phyloP scores from a whole-genome alignment of 2,113 vertebrate genomes.

The Rhea americana region DNA sequence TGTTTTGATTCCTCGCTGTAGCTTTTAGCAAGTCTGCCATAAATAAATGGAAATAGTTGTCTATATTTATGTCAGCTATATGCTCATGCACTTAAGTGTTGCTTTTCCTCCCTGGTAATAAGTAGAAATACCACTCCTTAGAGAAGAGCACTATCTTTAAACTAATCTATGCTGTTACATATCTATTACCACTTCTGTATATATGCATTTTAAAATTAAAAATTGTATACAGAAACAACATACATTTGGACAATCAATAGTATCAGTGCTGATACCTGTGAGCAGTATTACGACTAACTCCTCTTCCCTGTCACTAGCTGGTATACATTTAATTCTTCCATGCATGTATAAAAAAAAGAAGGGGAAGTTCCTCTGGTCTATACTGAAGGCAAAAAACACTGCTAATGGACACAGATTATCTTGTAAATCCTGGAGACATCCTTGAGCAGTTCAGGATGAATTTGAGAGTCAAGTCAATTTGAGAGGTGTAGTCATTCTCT shows the following conservation, averaged over 20 bases:
- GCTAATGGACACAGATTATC: neutral
- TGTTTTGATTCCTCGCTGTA: neutral
- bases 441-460: neutral
- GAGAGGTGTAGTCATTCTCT: neutral
- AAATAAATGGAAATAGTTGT: neutral
- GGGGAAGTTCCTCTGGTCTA: neutral
- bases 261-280: neutral
- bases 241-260: neutral
- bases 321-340: neutral
- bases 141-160: slow-evolving; percentile 14
- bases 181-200: neutral
- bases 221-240: neutral
- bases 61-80: slow-evolving; percentile 23
- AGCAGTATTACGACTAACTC: neutral
- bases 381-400: neutral
- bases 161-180: neutral
- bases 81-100: neutral
- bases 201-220: neutral
- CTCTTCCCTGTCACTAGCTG: neutral
- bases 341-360: neutral
- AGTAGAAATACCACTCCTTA: neutral
- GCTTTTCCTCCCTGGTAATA: neutral
- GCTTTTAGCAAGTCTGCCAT: neutral
- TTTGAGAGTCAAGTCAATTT: neutral
- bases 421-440: neutral